Evolutionary conservation across 1,140 invertebrate genomes (phyloP).

Genomic region (Venturia canescens): DNA sequence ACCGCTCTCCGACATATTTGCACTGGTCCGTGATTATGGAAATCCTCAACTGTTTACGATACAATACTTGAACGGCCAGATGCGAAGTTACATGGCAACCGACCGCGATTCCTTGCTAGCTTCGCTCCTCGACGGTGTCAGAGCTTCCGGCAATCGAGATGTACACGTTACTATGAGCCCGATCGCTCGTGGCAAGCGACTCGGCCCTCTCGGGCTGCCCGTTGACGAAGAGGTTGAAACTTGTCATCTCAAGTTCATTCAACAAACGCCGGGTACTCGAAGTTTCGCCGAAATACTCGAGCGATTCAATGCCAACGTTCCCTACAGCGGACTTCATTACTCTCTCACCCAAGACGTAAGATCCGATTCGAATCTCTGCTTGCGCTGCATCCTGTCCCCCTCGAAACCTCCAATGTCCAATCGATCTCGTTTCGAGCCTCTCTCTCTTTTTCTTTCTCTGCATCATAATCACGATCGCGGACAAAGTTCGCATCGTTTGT

Average conservation of each 20-base stretch:
- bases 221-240: conserved; percentile 98
- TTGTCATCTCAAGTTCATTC: conserved; percentile 89
- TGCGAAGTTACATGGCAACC: conserved; percentile 91
- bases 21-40: conserved; percentile 90
- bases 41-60: conserved; percentile 97
- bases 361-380: conserved; percentile 51
- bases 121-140: conserved; percentile 95
- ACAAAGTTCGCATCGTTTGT: neutral
- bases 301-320: conserved; percentile 97
- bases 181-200: conserved; percentile 89
- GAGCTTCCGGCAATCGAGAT: conserved; percentile 97
- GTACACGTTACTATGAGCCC: conserved; percentile 95
- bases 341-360: conserved; percentile 97
- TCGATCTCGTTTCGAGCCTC: no score
- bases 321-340: conserved; percentile 97
- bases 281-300: conserved; percentile 86
- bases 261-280: conserved; percentile 82
- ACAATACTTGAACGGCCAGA: conserved; percentile 95
- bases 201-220: conserved; percentile 91
- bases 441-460: neutral
- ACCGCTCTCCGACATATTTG: conserved; percentile 93
- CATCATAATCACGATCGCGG: neutral
- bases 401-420: no score
- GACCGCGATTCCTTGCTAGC: conserved; percentile 96
- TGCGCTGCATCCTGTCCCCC: no score